Evolutionary conservation across 2,113 vertebrate species (phyloP).

Genomic region (Dascyllus trimaculatus): DNA sequence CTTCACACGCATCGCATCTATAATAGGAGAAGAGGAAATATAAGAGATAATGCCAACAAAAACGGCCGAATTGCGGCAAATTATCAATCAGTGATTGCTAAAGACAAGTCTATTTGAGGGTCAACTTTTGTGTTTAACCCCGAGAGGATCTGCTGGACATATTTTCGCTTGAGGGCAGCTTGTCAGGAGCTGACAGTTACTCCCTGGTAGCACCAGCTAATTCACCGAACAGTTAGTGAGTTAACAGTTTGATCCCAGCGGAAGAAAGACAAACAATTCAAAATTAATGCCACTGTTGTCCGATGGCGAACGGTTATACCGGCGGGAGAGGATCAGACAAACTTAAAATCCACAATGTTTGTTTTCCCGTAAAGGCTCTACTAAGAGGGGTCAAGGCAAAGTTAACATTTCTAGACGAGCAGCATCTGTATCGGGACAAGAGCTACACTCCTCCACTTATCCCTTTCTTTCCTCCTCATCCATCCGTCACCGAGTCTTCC

Average conservation of each 20-base stretch:
- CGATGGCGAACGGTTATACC: neutral
- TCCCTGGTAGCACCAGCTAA: neutral
- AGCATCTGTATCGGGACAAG: constrained; percentile 52
- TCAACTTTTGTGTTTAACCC: neutral
- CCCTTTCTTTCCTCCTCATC: constrained; percentile 64
- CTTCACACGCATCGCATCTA: constrained; percentile 47
- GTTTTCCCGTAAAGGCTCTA: neutral
- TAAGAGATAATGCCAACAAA: neutral
- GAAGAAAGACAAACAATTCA: constrained; percentile 10
- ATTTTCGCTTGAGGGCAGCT: neutral
- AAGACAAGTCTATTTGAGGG: neutral
- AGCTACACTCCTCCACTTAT: constrained; percentile 65
- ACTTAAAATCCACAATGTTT: constrained; percentile 12
- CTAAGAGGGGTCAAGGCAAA: constrained; percentile 47
- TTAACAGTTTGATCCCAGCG: neutral
- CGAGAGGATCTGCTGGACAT: neutral
- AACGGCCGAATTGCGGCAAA: neutral
- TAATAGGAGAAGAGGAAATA: constrained; percentile 6
- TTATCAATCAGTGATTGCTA: neutral
- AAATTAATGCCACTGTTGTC: neutral
- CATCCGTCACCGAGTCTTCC: constrained; percentile 75
- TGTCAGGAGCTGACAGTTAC: neutral
- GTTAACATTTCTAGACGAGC: constrained; percentile 52
- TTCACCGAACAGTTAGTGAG: neutral
- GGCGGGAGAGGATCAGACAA: neutral